These are phyloP conservation scores for Anguilla obscura DNA, from an alignment of 2,797 vertebrate genomes.

Conservation along the genomic window DNA sequence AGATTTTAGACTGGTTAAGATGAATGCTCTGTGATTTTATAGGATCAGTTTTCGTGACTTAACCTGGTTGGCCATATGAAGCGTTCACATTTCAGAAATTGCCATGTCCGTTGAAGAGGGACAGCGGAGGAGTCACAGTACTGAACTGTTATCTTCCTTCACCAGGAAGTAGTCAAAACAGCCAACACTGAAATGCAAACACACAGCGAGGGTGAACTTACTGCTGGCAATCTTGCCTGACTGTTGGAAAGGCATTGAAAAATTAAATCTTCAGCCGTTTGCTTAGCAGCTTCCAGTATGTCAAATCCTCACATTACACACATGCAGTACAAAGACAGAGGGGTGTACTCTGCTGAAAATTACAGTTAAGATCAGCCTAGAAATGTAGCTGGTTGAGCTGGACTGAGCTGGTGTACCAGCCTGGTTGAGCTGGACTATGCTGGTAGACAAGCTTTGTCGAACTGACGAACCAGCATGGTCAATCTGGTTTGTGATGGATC, in stretches of 20 bases:
- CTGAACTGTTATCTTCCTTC: not conserved
- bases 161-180: slow-evolving; percentile 20
- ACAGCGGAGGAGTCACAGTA: not conserved
- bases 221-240: slow-evolving; percentile 3
- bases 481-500: not conserved
- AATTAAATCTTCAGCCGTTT: not conserved
- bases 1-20: too few relatives aligned
- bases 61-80: not conserved
- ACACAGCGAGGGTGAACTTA: not conserved
- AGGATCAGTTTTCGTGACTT: not conserved
- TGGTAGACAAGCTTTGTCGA: not conserved
- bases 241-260: slow-evolving; percentile 22
- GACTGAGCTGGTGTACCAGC: not conserved
- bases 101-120: not conserved
- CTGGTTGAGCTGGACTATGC: not conserved
- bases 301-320: not conserved
- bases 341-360: not conserved
- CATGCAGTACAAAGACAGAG: slow-evolving; percentile 3
- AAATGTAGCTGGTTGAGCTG: not conserved
- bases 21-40: too few relatives aligned
- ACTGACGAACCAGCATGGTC: not conserved
- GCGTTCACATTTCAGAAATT: not conserved
- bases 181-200: slow-evolving; percentile 18
- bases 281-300: not conserved
- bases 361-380: not conserved